Percentiles rank a stretch among this genome's conserved stretches.
phyloP scores from a whole-genome alignment of 2,888 invertebrate species.

The Selenia dentaria region DNA sequence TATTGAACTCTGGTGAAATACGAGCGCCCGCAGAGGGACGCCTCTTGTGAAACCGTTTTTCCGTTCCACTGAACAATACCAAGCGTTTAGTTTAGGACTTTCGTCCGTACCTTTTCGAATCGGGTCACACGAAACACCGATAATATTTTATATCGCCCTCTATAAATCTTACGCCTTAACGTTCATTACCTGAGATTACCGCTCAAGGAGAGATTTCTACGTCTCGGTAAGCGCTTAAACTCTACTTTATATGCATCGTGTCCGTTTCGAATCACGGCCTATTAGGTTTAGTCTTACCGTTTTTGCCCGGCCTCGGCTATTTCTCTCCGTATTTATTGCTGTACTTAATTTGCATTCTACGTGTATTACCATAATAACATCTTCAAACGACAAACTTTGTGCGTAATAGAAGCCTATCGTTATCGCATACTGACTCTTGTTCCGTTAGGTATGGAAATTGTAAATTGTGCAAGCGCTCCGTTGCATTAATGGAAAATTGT shows the following conservation, averaged over 20 bases:
- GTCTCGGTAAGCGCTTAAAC: conserved; percentile 43
- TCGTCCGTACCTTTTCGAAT: conserved; percentile 48
- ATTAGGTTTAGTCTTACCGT: conserved; percentile 51
- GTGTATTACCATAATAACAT: conserved; percentile 72
- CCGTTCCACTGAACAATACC: conserved; percentile 75
- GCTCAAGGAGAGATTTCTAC: conserved; percentile 38
- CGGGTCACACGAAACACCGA: conserved; percentile 42
- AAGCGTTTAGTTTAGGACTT: conserved; percentile 69
- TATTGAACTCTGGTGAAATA: conserved; percentile 82
- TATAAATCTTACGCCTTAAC: conserved; percentile 26
- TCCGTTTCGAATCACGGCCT: conserved; percentile 52
- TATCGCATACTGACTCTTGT: conserved; percentile 46
- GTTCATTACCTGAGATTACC: conserved; percentile 33
- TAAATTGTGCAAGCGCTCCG: conserved; percentile 46
- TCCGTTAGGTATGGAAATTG: conserved; percentile 67
- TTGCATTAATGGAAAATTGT: conserved; percentile 74
- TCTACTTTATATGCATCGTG: conserved; percentile 49
- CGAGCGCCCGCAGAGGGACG: conserved; percentile 73
- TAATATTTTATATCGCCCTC: conserved; percentile 30
- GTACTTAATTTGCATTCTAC: conserved; percentile 71
- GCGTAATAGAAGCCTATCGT: conserved; percentile 66
- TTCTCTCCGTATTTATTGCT: conserved; percentile 67
- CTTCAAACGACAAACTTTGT: conserved; percentile 61
- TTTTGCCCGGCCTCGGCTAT: conserved; percentile 55
- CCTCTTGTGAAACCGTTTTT: conserved; percentile 77